phyloP scores from a whole-genome alignment of 2,113 vertebrate species.

The Tyrannus savana region DNA sequence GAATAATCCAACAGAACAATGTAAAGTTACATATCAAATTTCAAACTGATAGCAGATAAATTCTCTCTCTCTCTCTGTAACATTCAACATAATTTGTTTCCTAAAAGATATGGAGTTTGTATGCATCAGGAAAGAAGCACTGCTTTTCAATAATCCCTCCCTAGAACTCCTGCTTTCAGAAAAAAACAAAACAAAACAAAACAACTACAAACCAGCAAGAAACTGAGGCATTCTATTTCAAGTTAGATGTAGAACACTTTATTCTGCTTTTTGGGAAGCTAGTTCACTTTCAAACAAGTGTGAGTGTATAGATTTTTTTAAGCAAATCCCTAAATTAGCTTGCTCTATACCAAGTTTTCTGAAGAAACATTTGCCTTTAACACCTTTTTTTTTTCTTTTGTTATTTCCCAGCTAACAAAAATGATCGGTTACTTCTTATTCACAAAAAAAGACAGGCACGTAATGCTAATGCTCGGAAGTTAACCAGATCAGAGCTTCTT shows the following conservation, averaged over 20 bases:
- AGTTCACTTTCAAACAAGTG: neutral
- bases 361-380: neutral
- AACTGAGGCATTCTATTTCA: neutral
- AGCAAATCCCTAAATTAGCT: neutral
- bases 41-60: neutral
- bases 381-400: neutral
- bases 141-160: neutral
- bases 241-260: neutral
- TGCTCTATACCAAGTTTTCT: neutral
- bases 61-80: neutral
- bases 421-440: accelerated
- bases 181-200: neutral
- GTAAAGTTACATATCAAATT: neutral
- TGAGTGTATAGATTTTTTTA: neutral
- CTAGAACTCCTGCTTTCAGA: neutral
- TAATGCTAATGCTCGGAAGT: neutral
- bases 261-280: neutral
- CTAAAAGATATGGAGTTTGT: neutral
- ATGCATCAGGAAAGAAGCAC: neutral
- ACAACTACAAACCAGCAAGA: neutral
- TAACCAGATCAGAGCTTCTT: neutral
- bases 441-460: neutral
- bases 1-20: neutral
- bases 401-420: neutral
- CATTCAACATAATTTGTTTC: neutral